Base-by-base conservation (phyloP, 1,140 invertebrate species). In the Bombus sibiricus region DNA sequence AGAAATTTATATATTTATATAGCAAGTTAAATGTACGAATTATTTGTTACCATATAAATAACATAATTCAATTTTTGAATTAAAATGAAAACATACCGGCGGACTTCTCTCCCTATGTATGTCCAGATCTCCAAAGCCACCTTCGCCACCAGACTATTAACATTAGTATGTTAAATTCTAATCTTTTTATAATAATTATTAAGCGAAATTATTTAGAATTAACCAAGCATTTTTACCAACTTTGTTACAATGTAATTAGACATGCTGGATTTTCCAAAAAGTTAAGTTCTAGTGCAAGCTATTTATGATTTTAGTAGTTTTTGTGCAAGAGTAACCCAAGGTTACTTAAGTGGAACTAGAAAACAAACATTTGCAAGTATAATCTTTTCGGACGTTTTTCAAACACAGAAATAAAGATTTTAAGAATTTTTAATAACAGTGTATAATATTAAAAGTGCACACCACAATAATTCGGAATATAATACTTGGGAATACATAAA, bases 381-480 rank as follows among this genome's bases (percentile, higher is more conserved):
- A 57, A 57, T 68, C 5, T 43, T 77, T 13, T 57, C 6, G 10
- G 25, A 64, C 5, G n/a, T 25, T 47, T 47, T 47, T 64, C 9
- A 57, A 83, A 39, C 22, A 53, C 1, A 12, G n/a, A 68, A 83
- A 66, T 53, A 43, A 75, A 68, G 43, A 53, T 47, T 32, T 25
- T n/a, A 4, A 22, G 5, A 53, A 12, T 53, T 68, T 68, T 25
- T 47, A 22, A 77, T 32, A 28, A 64, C 12, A 25, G 13, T 32
- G 28, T 32, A 39, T 73, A 39, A 80, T 34, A 85, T 34, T 86
- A 39, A 88, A 77, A 86, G 82, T 95, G 96, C 95, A 91, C 94
- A 96, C 95, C 95, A 94, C 95, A 91, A 94, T 92, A 92, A 95
- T 96, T 96, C 94, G 96, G 95, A 88, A 96, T 96, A 96, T 96